Conservation (phyloP, 2,888 invertebrate species). For the Malthinus flaveolus region DNA sequence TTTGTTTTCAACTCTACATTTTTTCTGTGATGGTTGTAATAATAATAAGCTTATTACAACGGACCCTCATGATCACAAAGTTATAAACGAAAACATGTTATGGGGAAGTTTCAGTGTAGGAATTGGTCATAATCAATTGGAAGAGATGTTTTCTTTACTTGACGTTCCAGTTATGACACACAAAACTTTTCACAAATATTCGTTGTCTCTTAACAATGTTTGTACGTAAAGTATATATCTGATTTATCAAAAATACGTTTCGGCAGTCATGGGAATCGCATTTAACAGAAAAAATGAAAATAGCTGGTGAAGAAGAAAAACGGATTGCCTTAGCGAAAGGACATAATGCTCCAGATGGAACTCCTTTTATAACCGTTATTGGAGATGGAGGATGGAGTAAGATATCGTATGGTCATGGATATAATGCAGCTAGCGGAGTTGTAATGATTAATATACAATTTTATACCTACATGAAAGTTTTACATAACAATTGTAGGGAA, state of each 20-base stretch:
- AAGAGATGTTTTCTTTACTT: neutral
- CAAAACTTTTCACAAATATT: neutral
- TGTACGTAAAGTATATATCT: neutral
- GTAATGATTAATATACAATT: too few relatives aligned
- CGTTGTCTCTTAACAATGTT: neutral
- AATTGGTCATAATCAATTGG: constrained; percentile 2
- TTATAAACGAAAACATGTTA: neutral
- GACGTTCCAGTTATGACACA: constrained; percentile 1
- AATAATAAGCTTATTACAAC: neutral
- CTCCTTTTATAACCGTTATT: neutral
- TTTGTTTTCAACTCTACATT: too few relatives aligned
- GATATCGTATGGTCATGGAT: neutral
- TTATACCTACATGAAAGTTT: too few relatives aligned
- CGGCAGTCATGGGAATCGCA: neutral
- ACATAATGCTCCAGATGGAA: neutral
- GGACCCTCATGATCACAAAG: neutral
- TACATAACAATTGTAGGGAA: neutral
- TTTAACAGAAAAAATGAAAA: neutral
- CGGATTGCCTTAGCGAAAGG: neutral
- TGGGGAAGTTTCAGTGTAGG: constrained; percentile 2
- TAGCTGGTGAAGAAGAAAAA: constrained; percentile 6
- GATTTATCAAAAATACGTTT: neutral
- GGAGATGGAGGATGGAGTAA: neutral
- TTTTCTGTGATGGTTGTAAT: constrained; percentile 1
- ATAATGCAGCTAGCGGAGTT: too few relatives aligned